These are phyloP conservation scores for Drosophila borealis DNA, from an alignment of 2,888 invertebrate genomes.

Conservation along the genomic window DNA sequence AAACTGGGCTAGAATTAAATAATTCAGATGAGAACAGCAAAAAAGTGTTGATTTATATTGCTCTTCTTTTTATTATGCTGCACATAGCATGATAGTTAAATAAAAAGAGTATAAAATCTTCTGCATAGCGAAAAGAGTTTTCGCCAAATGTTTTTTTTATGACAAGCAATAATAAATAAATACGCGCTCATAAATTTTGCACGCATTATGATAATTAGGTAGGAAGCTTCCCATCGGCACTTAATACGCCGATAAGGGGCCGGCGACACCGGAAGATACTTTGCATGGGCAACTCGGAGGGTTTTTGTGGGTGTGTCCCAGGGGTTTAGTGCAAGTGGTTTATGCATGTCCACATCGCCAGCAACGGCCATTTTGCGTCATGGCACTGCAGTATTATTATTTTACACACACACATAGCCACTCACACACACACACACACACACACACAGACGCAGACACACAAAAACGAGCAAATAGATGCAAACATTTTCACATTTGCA, in stretches of 20 bases:
- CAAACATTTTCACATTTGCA: slow-evolving; percentile 24
- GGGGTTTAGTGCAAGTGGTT: slow-evolving; percentile 19
- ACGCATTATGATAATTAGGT: slow-evolving; percentile 41
- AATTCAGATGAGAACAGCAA: too few relatives aligned
- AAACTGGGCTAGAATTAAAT: too few relatives aligned
- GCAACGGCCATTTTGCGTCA: slow-evolving; percentile 43
- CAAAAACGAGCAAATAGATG: slow-evolving; percentile 10
- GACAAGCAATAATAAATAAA: slow-evolving; percentile 31
- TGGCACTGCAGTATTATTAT: slow-evolving; percentile 58
- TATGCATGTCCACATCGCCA: slow-evolving; percentile 32
- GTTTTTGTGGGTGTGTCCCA: slow-evolving; percentile 8
- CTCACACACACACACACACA: slow-evolving; percentile 23
- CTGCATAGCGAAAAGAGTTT: not conserved
- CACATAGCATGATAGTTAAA: not conserved
- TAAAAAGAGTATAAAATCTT: slow-evolving; percentile 2
- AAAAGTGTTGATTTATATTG: too few relatives aligned
- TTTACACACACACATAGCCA: slow-evolving; percentile 26
- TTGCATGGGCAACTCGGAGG: not conserved
- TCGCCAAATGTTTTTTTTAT: slow-evolving; percentile 14
- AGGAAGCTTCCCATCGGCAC: slow-evolving; percentile 27
- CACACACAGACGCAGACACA: slow-evolving; percentile 1
- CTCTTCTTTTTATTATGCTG: too few relatives aligned
- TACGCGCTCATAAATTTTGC: slow-evolving; percentile 32
- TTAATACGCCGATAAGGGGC: slow-evolving; percentile 19
- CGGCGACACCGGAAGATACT: slow-evolving; percentile 23